phyloP scores from a whole-genome alignment of 2,888 invertebrate genomes.

The Nezara viridula region DNA sequence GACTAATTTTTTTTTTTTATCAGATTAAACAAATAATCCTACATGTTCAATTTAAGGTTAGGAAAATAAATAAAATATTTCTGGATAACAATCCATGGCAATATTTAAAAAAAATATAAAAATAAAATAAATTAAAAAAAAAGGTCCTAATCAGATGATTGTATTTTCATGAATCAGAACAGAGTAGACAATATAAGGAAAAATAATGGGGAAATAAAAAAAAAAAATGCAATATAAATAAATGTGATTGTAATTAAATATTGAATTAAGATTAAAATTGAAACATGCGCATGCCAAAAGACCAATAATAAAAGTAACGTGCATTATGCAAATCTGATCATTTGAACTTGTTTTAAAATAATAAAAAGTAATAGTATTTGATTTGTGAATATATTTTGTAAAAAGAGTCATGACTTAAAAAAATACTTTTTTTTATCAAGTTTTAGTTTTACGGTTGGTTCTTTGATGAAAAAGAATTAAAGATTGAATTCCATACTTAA shows the following conservation, averaged over 20 bases:
- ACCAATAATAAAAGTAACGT: constrained; percentile 5
- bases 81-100: neutral
- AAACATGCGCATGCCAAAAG: constrained; percentile 53
- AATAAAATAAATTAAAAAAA: neutral
- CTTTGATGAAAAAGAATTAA: neutral
- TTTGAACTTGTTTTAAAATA: no score
- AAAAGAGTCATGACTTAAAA: neutral
- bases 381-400: no score
- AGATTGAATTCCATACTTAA: no score
- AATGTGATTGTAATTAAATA: constrained; percentile 1
- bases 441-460: neutral
- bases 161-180: neutral
- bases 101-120: neutral
- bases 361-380: no score
- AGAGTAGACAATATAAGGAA: constrained; percentile 44
- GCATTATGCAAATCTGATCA: constrained; percentile 40
- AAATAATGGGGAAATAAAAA: constrained; percentile 34
- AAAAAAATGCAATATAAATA: neutral
- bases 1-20: constrained; percentile 3
- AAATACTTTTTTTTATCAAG: neutral
- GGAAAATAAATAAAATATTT: neutral
- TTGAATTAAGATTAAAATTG: neutral
- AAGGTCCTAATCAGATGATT: neutral
- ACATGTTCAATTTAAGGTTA: neutral
- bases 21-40: neutral